These are phyloP conservation scores for Acridotheres tristis DNA, from an alignment of 2,797 vertebrate genomes.

Conservation along the genomic window DNA sequence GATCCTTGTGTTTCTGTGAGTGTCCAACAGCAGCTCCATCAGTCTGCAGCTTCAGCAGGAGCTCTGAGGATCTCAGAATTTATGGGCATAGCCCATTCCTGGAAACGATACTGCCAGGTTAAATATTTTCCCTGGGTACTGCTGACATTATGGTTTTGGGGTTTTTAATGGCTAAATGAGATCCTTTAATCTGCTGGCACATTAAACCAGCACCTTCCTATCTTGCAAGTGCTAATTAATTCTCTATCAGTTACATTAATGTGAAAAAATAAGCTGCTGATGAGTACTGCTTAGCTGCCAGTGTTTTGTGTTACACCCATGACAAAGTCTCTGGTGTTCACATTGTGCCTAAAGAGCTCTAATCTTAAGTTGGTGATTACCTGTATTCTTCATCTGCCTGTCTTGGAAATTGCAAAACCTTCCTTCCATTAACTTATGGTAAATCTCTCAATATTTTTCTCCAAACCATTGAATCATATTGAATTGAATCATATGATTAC, in stretches of 20 bases:
- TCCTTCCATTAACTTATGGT: background rate
- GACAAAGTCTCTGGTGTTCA: background rate
- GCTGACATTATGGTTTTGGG: background rate
- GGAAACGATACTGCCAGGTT: accelerated
- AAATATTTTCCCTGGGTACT: background rate
- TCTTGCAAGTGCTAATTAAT: background rate
- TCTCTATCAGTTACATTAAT: background rate
- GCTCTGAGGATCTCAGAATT: background rate
- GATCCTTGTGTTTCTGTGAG: background rate
- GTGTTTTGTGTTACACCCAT: background rate
- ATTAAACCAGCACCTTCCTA: background rate
- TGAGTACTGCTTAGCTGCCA: background rate
- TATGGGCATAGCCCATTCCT: background rate
- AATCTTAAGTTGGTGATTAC: background rate
- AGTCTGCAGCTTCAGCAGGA: background rate
- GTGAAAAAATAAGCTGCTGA: background rate
- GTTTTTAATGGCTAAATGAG: background rate
- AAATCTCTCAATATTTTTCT: background rate
- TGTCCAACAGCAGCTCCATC: background rate
- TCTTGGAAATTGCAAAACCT: background rate
- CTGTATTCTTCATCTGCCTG: background rate
- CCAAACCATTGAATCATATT: background rate
- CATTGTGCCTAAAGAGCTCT: background rate
- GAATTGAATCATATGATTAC: background rate
- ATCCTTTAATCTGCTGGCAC: background rate